phyloP scores from a whole-genome alignment of 92 coral and sea anemone genomes.

The Palythoa grandiflora region DNA sequence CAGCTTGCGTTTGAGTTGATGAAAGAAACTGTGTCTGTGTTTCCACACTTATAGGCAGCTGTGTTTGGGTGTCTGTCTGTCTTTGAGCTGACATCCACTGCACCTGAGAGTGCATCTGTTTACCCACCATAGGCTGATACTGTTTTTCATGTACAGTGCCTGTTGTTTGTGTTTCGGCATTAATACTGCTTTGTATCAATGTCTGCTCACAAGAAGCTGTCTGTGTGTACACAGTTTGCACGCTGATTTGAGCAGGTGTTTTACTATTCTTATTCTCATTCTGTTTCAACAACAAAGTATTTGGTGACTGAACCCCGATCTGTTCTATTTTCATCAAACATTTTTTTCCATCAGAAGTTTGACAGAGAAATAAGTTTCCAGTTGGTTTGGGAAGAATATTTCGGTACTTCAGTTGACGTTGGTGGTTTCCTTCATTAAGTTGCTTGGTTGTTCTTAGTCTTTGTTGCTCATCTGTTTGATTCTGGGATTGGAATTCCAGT shows the following conservation, averaged over 20 bases:
- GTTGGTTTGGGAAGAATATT: slow-evolving; percentile 38
- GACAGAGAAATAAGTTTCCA: slow-evolving; percentile 27
- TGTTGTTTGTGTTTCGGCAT: slow-evolving; percentile 35
- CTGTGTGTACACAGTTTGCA: slow-evolving; percentile 26
- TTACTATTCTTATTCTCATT: not conserved
- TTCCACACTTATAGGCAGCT: slow-evolving; percentile 16
- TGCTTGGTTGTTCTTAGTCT: not conserved
- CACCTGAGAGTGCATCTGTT: slow-evolving; percentile 18
- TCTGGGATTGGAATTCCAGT: slow-evolving; percentile 1
- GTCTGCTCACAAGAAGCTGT: not conserved
- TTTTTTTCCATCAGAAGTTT: slow-evolving; percentile 30
- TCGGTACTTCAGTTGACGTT: slow-evolving; percentile 15
- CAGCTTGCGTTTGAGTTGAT: slow-evolving; percentile 18
- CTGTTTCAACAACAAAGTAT: not conserved
- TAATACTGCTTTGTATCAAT: not conserved
- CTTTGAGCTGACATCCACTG: slow-evolving; percentile 12
- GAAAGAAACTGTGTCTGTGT: slow-evolving; percentile 24
- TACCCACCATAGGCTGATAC: not conserved
- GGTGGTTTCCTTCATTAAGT: not conserved
- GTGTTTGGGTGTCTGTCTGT: slow-evolving; percentile 33
- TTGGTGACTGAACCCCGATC: slow-evolving; percentile 6
- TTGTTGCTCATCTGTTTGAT: not conserved
- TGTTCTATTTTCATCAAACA: not conserved
- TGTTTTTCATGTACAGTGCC: not conserved
- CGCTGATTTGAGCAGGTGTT: not conserved